Evolutionary conservation across 2,888 invertebrate species (phyloP).

Genomic region (Tupiocoris notatus): DNA sequence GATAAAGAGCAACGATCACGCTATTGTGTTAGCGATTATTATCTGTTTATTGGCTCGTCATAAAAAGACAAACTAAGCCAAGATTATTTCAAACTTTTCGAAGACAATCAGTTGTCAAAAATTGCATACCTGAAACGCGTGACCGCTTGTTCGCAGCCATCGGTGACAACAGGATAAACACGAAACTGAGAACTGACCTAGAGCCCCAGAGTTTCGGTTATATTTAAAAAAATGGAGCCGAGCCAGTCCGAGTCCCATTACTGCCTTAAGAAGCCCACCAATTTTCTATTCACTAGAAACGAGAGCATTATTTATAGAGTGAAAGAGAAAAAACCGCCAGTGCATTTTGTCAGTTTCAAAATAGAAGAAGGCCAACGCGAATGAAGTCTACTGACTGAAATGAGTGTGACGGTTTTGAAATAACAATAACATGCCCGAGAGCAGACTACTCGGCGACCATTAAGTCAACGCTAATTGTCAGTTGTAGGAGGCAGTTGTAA

Average conservation of each 20-base stretch:
- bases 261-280: slow-evolving; percentile 9
- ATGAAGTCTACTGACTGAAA: too few species aligned
- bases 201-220: neutral
- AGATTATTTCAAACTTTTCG: too few species aligned
- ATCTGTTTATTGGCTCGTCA: too few species aligned
- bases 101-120: too few species aligned
- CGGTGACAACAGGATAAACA: slow-evolving; percentile 9
- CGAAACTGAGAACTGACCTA: slow-evolving; percentile 7
- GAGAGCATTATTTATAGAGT: neutral
- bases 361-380: neutral
- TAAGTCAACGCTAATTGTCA: too few species aligned
- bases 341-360: neutral
- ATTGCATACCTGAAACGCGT: neutral
- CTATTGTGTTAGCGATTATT: too few species aligned
- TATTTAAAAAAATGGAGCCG: neutral
- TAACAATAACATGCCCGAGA: too few species aligned
- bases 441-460: too few species aligned
- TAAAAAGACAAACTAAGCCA: too few species aligned
- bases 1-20: too few species aligned
- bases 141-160: slow-evolving; percentile 9
- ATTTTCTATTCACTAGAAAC: neutral
- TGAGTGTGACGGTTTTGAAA: too few species aligned
- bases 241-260: neutral
- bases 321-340: neutral
- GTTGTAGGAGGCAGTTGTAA: too few species aligned